phyloP scores from a whole-genome alignment of 2,888 invertebrate species.

The Hemithea aestivaria region DNA sequence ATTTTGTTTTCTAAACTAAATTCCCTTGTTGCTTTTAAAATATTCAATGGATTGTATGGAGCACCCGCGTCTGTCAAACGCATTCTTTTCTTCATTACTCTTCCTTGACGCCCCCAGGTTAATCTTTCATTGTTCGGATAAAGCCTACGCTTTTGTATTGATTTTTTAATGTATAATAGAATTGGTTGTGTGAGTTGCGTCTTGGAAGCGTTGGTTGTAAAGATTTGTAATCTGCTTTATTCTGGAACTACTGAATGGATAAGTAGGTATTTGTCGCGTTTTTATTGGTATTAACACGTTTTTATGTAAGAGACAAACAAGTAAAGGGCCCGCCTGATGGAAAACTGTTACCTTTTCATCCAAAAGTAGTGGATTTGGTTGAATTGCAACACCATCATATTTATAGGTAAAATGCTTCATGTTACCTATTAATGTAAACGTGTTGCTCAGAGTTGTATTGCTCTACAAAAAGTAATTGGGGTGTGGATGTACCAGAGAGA shows the following conservation, averaged over 20 bases:
- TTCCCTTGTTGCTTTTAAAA: constrained; percentile 51
- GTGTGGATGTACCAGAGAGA: too few species aligned
- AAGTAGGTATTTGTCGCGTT: neutral
- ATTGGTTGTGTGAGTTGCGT: constrained; percentile 34
- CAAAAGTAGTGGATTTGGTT: too few species aligned
- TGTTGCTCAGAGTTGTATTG: too few species aligned
- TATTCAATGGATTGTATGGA: constrained; percentile 54
- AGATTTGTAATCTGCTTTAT: constrained; percentile 19
- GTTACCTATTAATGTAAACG: too few species aligned
- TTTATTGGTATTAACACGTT: too few species aligned
- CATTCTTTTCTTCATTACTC: constrained; percentile 68
- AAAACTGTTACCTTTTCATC: too few species aligned
- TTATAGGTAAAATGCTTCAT: too few species aligned
- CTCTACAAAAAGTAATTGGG: too few species aligned
- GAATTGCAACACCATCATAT: too few species aligned
- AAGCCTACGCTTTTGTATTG: constrained; percentile 49
- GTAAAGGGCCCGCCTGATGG: too few species aligned
- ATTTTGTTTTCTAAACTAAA: too few species aligned
- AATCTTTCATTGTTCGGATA: constrained; percentile 64
- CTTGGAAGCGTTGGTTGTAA: constrained; percentile 21
- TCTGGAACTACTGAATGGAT: neutral
- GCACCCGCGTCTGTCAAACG: constrained; percentile 57
- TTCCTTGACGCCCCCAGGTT: constrained; percentile 54
- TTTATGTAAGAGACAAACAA: too few species aligned
- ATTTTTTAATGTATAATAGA: constrained; percentile 40